A percentile compares a stretch with the other conserved stretches of the same genome.
Conservation (phyloP, 2,888 invertebrate species). For the Amiota communis region DNA sequence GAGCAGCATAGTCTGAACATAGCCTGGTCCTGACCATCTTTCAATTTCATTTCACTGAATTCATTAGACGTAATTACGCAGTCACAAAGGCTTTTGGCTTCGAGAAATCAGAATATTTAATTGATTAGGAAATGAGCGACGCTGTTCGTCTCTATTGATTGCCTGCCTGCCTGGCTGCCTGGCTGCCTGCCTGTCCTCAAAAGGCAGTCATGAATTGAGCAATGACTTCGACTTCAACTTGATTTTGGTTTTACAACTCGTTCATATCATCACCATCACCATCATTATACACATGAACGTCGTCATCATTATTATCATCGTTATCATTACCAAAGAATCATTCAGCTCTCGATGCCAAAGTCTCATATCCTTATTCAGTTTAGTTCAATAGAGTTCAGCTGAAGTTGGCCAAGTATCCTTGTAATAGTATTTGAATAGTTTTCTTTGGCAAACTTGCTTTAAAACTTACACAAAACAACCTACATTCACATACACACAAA, state of each 20-base stretch:
- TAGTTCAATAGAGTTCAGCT: background rate
- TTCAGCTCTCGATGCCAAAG: background rate
- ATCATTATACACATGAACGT: too few relatives aligned
- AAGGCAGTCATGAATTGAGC: too few relatives aligned
- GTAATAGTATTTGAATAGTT: conserved; percentile 24
- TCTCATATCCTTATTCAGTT: background rate
- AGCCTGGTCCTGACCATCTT: conserved; percentile 42
- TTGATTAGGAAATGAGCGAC: conserved; percentile 63
- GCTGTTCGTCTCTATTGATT: conserved; percentile 18
- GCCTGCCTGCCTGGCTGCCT: too few relatives aligned
- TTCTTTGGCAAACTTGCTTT: background rate
- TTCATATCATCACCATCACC: too few relatives aligned
- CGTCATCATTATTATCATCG: too few relatives aligned
- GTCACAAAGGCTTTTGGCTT: conserved; percentile 52
- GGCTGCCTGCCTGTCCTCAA: too few relatives aligned
- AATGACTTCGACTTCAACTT: too few relatives aligned
- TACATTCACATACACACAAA: background rate
- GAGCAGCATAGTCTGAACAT: background rate
- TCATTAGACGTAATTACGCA: conserved; percentile 62
- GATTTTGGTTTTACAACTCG: too few relatives aligned
- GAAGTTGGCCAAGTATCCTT: conserved; percentile 10
- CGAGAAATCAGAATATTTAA: conserved; percentile 60
- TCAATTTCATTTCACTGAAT: conserved; percentile 57
- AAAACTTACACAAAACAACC: background rate
- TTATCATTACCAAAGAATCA: too few relatives aligned